Percentiles rank a stretch among this genome's conserved stretches.
Conservation (phyloP, 2,888 invertebrate species). For the Diplolepis rosae region DNA sequence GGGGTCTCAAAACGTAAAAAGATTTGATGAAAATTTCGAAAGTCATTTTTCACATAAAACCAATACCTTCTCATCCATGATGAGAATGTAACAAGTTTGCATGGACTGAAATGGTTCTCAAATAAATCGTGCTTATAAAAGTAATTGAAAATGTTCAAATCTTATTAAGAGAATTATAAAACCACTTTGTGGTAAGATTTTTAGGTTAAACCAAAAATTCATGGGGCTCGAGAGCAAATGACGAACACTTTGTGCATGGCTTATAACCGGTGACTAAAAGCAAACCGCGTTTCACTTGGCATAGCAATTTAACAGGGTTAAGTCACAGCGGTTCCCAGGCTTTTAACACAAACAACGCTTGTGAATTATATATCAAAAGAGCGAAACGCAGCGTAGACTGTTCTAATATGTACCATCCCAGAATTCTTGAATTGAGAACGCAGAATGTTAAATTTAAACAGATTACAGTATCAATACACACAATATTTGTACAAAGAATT, state of each 20-base stretch:
- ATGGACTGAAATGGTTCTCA: too few species aligned
- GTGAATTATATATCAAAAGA: conserved; percentile 73
- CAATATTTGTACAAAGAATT: background rate
- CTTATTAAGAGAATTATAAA: conserved; percentile 5
- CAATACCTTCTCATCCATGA: too few species aligned
- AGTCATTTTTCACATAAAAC: too few species aligned
- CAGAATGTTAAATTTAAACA: background rate
- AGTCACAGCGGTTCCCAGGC: conserved; percentile 71
- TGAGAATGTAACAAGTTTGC: too few species aligned
- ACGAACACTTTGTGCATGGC: conserved; percentile 70
- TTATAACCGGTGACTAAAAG: conserved; percentile 70
- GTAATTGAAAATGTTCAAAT: conserved; percentile 15
- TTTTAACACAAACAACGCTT: conserved; percentile 72
- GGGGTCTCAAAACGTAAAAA: too few species aligned
- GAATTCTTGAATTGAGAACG: conserved; percentile 49
- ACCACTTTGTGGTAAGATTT: conserved; percentile 23
- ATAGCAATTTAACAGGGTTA: conserved; percentile 73
- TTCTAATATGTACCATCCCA: conserved; percentile 70
- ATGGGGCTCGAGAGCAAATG: conserved; percentile 42
- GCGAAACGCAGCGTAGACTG: conserved; percentile 65
- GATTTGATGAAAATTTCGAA: too few species aligned
- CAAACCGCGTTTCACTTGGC: conserved; percentile 72
- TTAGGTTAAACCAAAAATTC: conserved; percentile 35
- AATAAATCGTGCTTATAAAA: conserved; percentile 7
- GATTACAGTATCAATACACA: background rate